Evolutionary conservation across 2,888 invertebrate genomes (phyloP).

Genomic region (Osmoderma eremita): DNA sequence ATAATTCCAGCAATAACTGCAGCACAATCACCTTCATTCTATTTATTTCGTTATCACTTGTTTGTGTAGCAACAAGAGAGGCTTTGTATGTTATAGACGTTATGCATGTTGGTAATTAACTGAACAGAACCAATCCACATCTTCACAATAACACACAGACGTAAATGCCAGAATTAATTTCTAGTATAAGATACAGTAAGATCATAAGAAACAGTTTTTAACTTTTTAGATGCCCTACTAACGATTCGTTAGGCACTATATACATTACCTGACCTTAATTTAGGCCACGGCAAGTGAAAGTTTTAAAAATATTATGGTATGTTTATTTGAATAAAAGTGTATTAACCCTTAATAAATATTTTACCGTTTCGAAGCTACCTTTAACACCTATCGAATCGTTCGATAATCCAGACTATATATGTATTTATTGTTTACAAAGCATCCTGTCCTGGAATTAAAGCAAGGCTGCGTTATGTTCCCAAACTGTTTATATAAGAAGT

Average conservation of each 20-base stretch:
- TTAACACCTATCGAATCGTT: too few species aligned
- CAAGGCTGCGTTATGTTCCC: neutral
- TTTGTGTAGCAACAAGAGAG: too few species aligned
- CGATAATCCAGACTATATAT: too few species aligned
- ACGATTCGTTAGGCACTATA: neutral
- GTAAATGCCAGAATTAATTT: too few species aligned
- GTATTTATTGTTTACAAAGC: too few species aligned
- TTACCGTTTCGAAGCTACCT: neutral
- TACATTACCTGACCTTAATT: neutral
- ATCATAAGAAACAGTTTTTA: neutral
- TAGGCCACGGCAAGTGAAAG: constrained; percentile 3
- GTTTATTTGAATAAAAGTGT: neutral
- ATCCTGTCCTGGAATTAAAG: neutral
- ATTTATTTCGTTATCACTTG: too few species aligned
- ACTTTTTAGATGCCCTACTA: neutral
- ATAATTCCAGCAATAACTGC: neutral
- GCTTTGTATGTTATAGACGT: too few species aligned
- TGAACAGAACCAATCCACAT: too few species aligned
- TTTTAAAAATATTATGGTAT: neutral
- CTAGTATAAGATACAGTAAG: too few species aligned
- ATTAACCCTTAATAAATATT: neutral
- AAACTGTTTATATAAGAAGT: neutral
- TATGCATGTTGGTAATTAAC: too few species aligned
- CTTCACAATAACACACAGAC: too few species aligned
- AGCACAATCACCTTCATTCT: neutral